Evolutionary conservation across 1,140 invertebrate genomes (phyloP), one percentile per base, ranked within the genome.

Genomic region (Proctacanthus coquilletti): DNA sequence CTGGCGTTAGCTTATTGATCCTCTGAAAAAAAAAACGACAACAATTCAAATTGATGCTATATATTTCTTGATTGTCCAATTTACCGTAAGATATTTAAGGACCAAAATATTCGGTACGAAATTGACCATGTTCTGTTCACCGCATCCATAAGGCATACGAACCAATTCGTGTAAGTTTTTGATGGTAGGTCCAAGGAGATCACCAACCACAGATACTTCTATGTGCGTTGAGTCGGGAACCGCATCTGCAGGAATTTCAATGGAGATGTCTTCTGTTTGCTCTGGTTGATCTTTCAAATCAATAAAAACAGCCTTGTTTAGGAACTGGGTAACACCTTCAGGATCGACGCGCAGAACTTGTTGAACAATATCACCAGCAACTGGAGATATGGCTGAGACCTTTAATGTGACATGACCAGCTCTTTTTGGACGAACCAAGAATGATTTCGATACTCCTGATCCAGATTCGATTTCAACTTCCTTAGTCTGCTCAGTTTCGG

Each of bases 51-150:
- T 57, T 51, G 11, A n/a, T n/a, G n/a, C n/a, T n/a, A n/a, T n/a
- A n/a, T n/a, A n/a, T n/a, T n/a, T n/a, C n/a, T n/a, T n/a, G n/a
- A n/a, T n/a, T n/a, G n/a, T n/a, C n/a, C 48, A 13, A 52, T 43
- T 64, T 6, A 50, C 61, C 30, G 52, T 49, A 30, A 68, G 43
- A 54, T 95, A 94, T 48, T 86, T 72, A 2, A 86, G 57, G 31
- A 91, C 71, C 23, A 89, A 77, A 50, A 94, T 83, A 55, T 88
- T 88, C 3, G 89, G 87, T 11, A 93, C 84, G 51, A 93, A 84
- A 50, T 87, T 85, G 0, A 92, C 61, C 81, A 95, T 88, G 53
- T 94, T 95, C 57, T 95, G 91, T 67, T 95, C 91, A 20, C 89
- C 88, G 61, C 91, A 95, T 2, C 86, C 88, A 45, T 77, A 84